Evolutionary conservation across 2,113 vertebrate species (phyloP).

Genomic region (Rhizomys pruinosus): DNA sequence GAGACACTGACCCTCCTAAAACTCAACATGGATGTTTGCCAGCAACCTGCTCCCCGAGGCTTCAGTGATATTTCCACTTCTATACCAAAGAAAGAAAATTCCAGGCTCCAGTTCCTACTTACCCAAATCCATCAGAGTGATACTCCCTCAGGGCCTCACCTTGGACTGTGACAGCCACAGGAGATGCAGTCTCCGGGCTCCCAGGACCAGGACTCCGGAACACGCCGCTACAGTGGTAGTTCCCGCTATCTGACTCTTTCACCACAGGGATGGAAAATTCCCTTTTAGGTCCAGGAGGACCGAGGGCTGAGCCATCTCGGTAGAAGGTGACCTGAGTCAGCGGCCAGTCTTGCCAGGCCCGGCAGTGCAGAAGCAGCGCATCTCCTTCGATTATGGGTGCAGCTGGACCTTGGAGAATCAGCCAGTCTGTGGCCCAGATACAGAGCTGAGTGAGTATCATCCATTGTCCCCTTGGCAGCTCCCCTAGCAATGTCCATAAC

Average conservation of each 20-base stretch:
- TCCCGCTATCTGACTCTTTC: slow-evolving; percentile 25
- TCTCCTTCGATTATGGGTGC: slow-evolving; percentile 76
- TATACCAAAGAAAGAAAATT: background rate
- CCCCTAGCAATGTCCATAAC: background rate
- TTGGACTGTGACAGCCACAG: slow-evolving; percentile 59
- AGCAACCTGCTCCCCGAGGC: background rate
- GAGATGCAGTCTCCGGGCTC: slow-evolving; percentile 45
- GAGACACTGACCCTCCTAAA: background rate
- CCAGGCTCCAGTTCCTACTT: background rate
- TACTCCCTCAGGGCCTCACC: slow-evolving; percentile 38
- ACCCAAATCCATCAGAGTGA: background rate
- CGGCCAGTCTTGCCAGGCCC: slow-evolving; percentile 77
- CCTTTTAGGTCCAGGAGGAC: slow-evolving; percentile 34
- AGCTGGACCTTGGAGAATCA: slow-evolving; percentile 72
- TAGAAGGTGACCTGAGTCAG: slow-evolving; percentile 77
- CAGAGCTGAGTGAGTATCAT: slow-evolving; percentile 24
- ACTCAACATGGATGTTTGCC: background rate
- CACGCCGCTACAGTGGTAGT: slow-evolving; percentile 74
- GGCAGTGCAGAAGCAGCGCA: slow-evolving; percentile 69
- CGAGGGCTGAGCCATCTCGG: slow-evolving; percentile 60
- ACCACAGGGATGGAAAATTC: slow-evolving; percentile 51
- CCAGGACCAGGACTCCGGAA: slow-evolving; percentile 65
- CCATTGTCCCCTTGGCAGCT: background rate
- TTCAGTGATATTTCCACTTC: background rate
- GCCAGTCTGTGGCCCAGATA: slow-evolving; percentile 72